A percentile compares a stretch with the other conserved stretches of the same genome.
Conservation (phyloP, 2,113 vertebrate genomes). For the Galeopterus variegatus region DNA sequence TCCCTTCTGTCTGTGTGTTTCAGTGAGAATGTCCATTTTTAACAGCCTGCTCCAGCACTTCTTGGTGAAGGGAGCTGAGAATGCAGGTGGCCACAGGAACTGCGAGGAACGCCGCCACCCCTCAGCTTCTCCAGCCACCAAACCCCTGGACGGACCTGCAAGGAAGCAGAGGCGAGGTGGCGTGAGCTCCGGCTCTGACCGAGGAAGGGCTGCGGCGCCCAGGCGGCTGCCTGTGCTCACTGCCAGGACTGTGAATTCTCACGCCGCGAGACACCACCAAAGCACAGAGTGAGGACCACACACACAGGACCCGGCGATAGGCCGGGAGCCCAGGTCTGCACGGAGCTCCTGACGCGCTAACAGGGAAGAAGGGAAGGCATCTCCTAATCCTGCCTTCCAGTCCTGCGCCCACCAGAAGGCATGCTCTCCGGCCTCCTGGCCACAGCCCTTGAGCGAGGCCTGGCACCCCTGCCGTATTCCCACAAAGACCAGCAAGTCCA, state of each 20-base stretch:
- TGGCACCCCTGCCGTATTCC: neutral
- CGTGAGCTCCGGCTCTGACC: neutral
- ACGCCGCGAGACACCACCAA: neutral
- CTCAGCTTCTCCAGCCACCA: conserved; percentile 91
- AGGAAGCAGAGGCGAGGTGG: conserved; percentile 59
- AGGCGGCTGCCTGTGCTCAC: neutral
- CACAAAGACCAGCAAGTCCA: neutral
- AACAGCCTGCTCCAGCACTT: conserved; percentile 34
- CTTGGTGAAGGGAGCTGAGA: neutral
- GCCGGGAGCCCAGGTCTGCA: neutral
- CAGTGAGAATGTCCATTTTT: neutral
- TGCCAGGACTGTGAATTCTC: neutral
- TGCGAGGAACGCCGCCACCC: neutral
- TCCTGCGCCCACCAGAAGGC: neutral
- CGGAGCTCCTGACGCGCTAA: neutral
- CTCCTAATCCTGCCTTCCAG: neutral
- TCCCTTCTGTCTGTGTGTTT: neutral
- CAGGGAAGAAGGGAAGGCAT: neutral
- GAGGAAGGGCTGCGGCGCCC: neutral
- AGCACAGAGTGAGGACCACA: neutral
- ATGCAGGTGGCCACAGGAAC: neutral
- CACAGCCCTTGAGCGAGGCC: accelerated
- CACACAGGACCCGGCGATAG: accelerated
- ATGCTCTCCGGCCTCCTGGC: accelerated
- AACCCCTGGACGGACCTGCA: conserved; percentile 90